Evolutionary conservation across 1,140 invertebrate species (phyloP), one percentile per base, ranked within the genome.

Genomic region (Augochlora pura): DNA sequence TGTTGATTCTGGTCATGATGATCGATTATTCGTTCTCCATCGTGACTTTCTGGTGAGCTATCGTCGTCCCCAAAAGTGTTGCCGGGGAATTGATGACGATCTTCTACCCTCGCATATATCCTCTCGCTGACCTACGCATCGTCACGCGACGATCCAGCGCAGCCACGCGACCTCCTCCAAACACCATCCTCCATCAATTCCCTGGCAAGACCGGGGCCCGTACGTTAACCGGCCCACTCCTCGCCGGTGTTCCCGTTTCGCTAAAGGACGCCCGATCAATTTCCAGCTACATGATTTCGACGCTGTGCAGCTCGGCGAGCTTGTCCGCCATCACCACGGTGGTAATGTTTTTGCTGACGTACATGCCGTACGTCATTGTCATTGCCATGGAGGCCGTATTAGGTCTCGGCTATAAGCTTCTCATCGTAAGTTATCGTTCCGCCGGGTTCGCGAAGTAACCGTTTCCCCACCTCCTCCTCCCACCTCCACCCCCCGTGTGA

Each of bases 211-310:
- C 32, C 32, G 42, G 42, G 14, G 12, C 42, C 14, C 42, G 10
- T 2, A 12, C 12, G 42, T 12, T 46, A 46, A 46, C 42, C 12
- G 1, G 10, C 42, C 42, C 42, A 6, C 18, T 42, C n/a, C n/a
- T 21, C 1, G 8, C 3, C 6, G 6, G 0, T 23, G 3, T 3
- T 6, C 6, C 6, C 1, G 4, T 32, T 14, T n/a, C 23, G 25
- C 0, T 14, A 21, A 49, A 32, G 14, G 5, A 18, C 2, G 42
- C 5, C 27, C 23, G 72, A 66, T 32, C 14, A 82, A 76, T 80
- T 93, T 91, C 8, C 88, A 95, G 95, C 83, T 95, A 95, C 88
- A 94, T 95, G 95, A 94, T 95, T 75, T 95, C 95, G 10, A 95
- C 94, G 72, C 91, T 96, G 85, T 96, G 95, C 88, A 92, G 89